Percentiles rank a stretch among this genome's conserved stretches.
Conservation (phyloP, 1,140 invertebrate species). For the Drosophila kanapiae region DNA sequence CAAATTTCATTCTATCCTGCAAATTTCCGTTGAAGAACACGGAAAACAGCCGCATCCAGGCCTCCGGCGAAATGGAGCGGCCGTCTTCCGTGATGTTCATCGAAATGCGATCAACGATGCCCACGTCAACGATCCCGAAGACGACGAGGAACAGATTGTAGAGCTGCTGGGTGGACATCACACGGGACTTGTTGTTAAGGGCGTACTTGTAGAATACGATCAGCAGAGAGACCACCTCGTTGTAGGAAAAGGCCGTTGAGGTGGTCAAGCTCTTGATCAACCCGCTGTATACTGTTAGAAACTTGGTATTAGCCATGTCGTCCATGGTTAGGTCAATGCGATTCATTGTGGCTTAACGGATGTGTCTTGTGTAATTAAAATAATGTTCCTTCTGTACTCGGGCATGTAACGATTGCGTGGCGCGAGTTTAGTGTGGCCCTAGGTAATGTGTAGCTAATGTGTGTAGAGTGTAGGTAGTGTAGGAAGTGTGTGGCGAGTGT, state of each 20-base stretch:
- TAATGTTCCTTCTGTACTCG: background rate
- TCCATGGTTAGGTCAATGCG: conserved; percentile 76
- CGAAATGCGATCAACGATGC: conserved; percentile 74
- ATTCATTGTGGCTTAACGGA: conserved; percentile 53
- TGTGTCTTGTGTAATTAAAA: background rate
- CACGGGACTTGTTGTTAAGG: conserved; percentile 61
- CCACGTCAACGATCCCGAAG: conserved; percentile 69
- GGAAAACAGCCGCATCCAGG: conserved; percentile 74
- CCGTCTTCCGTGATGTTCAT: conserved; percentile 71
- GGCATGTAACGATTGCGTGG: background rate
- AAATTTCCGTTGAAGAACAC: conserved; percentile 66
- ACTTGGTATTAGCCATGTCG: conserved; percentile 79
- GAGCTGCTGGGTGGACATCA: conserved; percentile 75
- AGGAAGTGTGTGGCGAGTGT: background rate
- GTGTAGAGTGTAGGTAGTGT: background rate
- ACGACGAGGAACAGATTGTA: conserved; percentile 70
- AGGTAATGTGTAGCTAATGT: background rate
- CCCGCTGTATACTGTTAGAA: conserved; percentile 58
- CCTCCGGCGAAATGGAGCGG: conserved; percentile 57
- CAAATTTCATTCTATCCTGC: conserved; percentile 61
- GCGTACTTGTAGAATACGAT: conserved; percentile 82
- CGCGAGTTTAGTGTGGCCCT: background rate
- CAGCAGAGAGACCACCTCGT: conserved; percentile 66
- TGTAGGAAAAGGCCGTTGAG: conserved; percentile 55
- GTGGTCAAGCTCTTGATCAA: conserved; percentile 52